phyloP scores from a whole-genome alignment of 2,797 vertebrate species.

The Acridotheres tristis region DNA sequence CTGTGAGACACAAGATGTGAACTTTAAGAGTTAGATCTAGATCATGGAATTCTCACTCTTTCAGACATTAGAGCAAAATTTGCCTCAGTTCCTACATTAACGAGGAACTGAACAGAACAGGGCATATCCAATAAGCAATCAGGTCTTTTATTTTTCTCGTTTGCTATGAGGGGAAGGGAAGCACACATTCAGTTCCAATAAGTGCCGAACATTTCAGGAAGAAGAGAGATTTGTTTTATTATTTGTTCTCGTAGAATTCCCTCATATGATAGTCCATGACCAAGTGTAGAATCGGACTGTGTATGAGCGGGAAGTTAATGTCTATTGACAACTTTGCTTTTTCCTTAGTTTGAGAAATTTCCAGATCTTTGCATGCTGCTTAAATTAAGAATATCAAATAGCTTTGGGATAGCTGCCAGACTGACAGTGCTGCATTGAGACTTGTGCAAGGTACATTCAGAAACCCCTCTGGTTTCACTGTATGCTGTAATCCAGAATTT shows the following conservation, averaged over 20 bases:
- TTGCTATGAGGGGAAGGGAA: background rate
- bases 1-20: background rate
- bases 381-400: background rate
- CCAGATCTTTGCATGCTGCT: background rate
- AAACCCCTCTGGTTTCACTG: background rate
- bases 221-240: background rate
- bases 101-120: background rate
- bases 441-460: background rate
- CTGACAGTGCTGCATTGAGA: background rate
- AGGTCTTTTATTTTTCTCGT: background rate
- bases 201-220: background rate
- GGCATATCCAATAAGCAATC: background rate
- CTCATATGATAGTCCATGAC: background rate
- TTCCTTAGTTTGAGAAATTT: background rate
- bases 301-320: fast-evolving
- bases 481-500: background rate
- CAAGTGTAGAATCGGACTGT: background rate
- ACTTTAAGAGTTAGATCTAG: background rate
- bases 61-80: background rate
- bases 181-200: background rate
- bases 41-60: background rate
- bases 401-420: background rate
- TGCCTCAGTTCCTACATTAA: background rate
- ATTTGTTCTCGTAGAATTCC: background rate
- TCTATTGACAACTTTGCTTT: background rate